Evolutionary conservation across 2,113 vertebrate genomes (phyloP).

Genomic region (Platichthys stellatus): DNA sequence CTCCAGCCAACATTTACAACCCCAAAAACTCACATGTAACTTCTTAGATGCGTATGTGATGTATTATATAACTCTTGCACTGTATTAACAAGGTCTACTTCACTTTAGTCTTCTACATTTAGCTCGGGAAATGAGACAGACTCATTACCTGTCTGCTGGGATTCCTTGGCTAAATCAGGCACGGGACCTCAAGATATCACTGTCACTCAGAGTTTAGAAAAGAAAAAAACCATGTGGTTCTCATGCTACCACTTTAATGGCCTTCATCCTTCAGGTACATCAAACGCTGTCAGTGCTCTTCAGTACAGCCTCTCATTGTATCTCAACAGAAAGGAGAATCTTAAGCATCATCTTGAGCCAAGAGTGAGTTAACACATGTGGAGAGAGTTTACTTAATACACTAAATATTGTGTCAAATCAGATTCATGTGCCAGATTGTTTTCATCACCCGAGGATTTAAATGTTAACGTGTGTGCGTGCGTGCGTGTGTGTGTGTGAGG

Average conservation of each 20-base stretch:
- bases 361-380: neutral
- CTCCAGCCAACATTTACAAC: neutral
- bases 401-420: conserved; percentile 3
- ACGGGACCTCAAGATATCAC: neutral
- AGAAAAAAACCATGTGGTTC: neutral
- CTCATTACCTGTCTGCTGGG: conserved; percentile 60
- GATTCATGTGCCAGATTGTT: neutral
- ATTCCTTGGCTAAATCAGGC: conserved; percentile 50
- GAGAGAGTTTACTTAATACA: conserved; percentile 12
- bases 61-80: neutral
- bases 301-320: too few relatives aligned
- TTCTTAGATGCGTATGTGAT: neutral
- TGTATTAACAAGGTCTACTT: neutral
- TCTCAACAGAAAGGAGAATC: neutral
- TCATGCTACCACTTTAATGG: conserved; percentile 1
- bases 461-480: conserved; percentile 12
- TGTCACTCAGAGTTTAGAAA: conserved; percentile 17
- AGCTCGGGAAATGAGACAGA: conserved; percentile 33
- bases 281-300: neutral
- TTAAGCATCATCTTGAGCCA: neutral
- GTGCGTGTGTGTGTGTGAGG: conserved; percentile 11
- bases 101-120: conserved; percentile 32
- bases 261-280: conserved; percentile 13
- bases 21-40: neutral
- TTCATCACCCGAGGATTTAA: neutral